Base-by-base conservation (phyloP, 2,888 invertebrate genomes). In the Alcis repandata region DNA sequence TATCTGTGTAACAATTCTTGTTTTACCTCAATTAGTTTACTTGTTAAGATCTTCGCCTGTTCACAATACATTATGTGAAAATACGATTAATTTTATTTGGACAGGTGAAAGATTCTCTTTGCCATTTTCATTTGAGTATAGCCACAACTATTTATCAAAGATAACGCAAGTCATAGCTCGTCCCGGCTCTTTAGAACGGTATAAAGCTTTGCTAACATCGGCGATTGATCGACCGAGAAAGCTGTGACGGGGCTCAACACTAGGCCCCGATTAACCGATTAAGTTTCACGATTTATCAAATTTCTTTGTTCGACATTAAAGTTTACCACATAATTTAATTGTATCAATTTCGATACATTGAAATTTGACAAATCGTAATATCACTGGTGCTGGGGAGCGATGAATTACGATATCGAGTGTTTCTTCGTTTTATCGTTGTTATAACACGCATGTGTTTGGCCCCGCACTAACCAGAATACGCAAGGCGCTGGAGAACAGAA, bases 401-500 rank as follows among this genome's bases (percentile, higher is more conserved):
- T 56, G 69, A 64, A 53, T 56, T 27, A 65, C 58, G 41, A 36
- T 74, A 75, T 66, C 69, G 71, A 75, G 72, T 77, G 71, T 76
- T 74, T 71, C 73, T 72, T 76, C 72, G 72, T 73, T 74, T 72
- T 78, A 83, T 91, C 87, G 87, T 84, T 91, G 92, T 92, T 90
- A 80, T 92, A 92, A 92, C 92, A 90, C 83, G 93, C 92, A 92
- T 92, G 93, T 92, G 92, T 93, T 92, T 93, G 92, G 79, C 90
- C 87, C 91, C 88, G 89, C 90, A 92, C 92, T 92, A 93, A 92
- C 87, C 94, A 98, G 98, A 96, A 98, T 98, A 96, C 97, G 99
- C 94, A 98, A 99, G 96, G 98, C 98, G 87, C 95, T 99, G 95
- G 99, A 99, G 95, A 99, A 99, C 95, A 96, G 99, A 94, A 97